Percentiles rank a stretch among this genome's conserved stretches.
Evolutionary conservation across 2,888 invertebrate genomes (phyloP).

Genomic region (Volucella inanis): DNA sequence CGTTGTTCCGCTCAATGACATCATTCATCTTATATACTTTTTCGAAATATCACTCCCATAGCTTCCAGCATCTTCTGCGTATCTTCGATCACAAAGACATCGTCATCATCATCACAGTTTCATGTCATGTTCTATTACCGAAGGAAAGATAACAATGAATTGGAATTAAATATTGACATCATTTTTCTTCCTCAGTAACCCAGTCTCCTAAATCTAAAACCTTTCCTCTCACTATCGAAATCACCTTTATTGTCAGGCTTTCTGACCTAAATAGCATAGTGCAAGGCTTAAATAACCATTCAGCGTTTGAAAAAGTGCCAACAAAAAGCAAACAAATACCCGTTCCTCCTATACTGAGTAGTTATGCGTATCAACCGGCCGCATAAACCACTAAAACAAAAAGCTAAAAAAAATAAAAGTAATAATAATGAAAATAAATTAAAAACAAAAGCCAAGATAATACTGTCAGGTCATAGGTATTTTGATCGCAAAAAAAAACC

Average conservation of each 20-base stretch:
- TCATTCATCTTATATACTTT: too few species aligned
- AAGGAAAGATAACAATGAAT: too few species aligned
- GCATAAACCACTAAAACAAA: constrained; percentile 46
- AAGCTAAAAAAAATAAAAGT: neutral
- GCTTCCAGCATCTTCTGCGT: too few species aligned
- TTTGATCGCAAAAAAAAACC: constrained; percentile 45
- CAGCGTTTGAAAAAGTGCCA: constrained; percentile 55
- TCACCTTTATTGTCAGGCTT: neutral
- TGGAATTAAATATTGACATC: too few species aligned
- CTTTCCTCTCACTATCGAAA: neutral
- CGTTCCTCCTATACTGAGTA: constrained; percentile 11
- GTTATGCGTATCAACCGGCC: constrained; percentile 43
- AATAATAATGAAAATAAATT: neutral
- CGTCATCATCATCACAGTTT: too few species aligned
- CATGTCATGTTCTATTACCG: too few species aligned
- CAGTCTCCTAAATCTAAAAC: too few species aligned
- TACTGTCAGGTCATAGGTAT: constrained; percentile 41
- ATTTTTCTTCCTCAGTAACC: too few species aligned
- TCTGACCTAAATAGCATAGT: constrained; percentile 20
- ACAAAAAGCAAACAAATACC: neutral
- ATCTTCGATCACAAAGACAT: too few species aligned
- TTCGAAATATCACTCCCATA: too few species aligned
- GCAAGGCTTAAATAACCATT: neutral
- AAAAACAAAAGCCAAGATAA: constrained; percentile 14
- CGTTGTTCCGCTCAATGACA: too few species aligned